Evolutionary conservation across 2,113 vertebrate genomes (phyloP).

Genomic region (Reinhardtius hippoglossoides): DNA sequence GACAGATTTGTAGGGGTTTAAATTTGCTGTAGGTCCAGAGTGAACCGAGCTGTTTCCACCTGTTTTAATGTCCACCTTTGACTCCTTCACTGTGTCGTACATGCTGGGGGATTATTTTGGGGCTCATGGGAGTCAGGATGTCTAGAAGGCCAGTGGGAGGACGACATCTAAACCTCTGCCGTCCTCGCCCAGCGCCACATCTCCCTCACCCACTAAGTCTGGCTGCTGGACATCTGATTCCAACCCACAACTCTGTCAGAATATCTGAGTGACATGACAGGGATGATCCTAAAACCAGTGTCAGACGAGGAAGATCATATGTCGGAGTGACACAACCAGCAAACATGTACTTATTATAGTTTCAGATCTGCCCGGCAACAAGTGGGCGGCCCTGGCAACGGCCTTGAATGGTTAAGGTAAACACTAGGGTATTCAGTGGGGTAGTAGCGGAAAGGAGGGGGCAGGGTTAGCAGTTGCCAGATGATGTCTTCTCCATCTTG

Average conservation of each 20-base stretch:
- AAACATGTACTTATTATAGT: constrained; percentile 50
- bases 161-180: constrained; percentile 18
- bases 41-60: constrained; percentile 3
- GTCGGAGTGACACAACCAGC: constrained; percentile 48
- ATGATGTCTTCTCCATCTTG: constrained; percentile 3
- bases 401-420: constrained; percentile 14
- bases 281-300: constrained; percentile 30
- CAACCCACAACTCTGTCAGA: constrained; percentile 11
- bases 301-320: constrained; percentile 9
- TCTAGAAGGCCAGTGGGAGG: constrained; percentile 45
- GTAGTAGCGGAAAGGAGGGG: neutral
- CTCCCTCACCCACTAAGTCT: neutral
- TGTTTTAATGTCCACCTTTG: constrained; percentile 10
- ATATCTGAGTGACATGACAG: constrained; percentile 42
- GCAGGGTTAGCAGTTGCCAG: neutral
- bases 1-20: constrained; percentile 1
- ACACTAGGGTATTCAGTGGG: constrained; percentile 1
- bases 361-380: constrained; percentile 62
- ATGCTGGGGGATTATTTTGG: constrained; percentile 52
- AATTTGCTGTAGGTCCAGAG: neutral
- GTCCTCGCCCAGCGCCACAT: constrained; percentile 2
- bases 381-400: neutral
- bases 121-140: constrained; percentile 54
- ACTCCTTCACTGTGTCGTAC: constrained; percentile 5
- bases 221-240: constrained; percentile 30